Conservation (phyloP, 2,888 invertebrate species). For the Dryomyza anilis region DNA sequence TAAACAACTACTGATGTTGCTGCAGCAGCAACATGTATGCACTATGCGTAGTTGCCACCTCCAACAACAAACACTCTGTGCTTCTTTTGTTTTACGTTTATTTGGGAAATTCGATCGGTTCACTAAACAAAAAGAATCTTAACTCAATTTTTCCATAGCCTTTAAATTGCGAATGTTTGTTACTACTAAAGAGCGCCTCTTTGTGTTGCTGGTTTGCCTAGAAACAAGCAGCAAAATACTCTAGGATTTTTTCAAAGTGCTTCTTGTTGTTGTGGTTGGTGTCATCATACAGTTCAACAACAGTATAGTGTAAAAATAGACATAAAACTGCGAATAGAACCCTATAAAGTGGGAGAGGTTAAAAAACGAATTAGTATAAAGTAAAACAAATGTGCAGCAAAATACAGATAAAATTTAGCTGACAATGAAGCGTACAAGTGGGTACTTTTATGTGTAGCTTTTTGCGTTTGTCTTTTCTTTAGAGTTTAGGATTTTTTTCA, state of each 20-base stretch:
- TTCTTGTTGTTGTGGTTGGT: no score
- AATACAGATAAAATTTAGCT: no score
- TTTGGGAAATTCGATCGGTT: background rate
- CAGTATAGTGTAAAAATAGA: constrained; percentile 5
- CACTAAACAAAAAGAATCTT: background rate
- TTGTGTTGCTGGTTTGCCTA: background rate
- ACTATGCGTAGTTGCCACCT: no score
- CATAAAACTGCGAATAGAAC: constrained; percentile 1
- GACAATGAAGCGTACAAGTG: no score
- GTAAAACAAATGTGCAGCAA: no score
- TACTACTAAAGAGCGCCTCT: background rate
- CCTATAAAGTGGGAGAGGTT: background rate
- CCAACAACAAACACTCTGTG: no score
- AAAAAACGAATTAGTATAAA: constrained; percentile 8
- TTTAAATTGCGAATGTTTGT: background rate
- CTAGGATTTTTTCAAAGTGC: no score
- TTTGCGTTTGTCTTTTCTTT: no score
- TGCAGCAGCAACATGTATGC: no score
- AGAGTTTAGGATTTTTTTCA: no score
- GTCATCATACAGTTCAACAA: background rate
- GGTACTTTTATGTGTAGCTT: no score
- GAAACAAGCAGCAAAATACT: constrained; percentile 8
- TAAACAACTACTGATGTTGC: background rate
- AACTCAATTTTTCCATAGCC: background rate
- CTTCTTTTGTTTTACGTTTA: background rate